A percentile compares a stretch with the other conserved stretches of the same genome.
phyloP scores from a whole-genome alignment of 2,113 vertebrate genomes.

The Ranitomeya imitator region DNA sequence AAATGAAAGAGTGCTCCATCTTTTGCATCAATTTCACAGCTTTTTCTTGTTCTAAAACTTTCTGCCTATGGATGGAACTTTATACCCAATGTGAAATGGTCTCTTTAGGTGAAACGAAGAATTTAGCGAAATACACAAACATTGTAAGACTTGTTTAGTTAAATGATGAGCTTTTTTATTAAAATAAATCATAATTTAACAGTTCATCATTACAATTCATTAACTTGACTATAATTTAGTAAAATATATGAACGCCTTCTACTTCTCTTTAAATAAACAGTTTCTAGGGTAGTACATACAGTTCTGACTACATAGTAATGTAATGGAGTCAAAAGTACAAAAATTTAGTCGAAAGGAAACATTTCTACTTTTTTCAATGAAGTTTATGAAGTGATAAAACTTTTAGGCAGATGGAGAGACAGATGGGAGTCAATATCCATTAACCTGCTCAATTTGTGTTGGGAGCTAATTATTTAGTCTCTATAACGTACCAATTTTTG shows the following conservation, averaged over 20 bases:
- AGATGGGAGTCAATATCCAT: conserved; percentile 36
- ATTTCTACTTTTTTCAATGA: neutral
- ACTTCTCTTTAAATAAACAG: neutral
- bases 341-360: neutral
- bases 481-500: neutral
- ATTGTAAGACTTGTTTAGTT: neutral
- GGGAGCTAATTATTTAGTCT: conserved; percentile 36
- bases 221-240: neutral
- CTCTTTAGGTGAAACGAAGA: too few relatives aligned
- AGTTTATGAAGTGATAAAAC: conserved; percentile 10
- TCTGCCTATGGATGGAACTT: too few relatives aligned
- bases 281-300: neutral
- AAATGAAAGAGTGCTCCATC: too few relatives aligned
- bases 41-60: too few relatives aligned
- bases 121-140: too few relatives aligned
- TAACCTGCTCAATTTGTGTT: conserved; percentile 26
- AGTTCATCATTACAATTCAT: neutral
- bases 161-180: neutral
- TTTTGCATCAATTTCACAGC: too few relatives aligned
- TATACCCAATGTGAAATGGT: too few relatives aligned
- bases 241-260: neutral
- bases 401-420: conserved; percentile 14
- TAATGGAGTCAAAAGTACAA: neutral
- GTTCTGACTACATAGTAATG: neutral
- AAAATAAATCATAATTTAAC: neutral